phyloP scores from a whole-genome alignment of 2,888 invertebrate species.

The Ophioninae sp. region DNA sequence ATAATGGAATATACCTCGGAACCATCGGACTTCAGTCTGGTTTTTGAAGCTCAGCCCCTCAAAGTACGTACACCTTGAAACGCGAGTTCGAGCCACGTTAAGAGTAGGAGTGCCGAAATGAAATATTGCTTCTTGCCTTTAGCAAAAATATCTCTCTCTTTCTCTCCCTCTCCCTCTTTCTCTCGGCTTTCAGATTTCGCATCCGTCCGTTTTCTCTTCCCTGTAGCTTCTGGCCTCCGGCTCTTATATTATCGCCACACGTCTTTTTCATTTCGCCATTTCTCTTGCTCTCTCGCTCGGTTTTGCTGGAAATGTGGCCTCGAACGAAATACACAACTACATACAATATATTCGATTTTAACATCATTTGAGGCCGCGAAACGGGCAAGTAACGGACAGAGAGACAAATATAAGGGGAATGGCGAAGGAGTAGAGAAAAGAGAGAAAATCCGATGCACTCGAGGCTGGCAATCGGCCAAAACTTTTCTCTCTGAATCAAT shows the following conservation, averaged over 20 bases:
- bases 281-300: constrained; percentile 24
- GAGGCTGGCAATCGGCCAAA: constrained; percentile 65
- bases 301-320: constrained; percentile 61
- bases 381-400: neutral
- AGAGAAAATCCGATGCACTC: constrained; percentile 17
- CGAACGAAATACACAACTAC: constrained; percentile 39
- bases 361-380: constrained; percentile 28
- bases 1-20: constrained; percentile 47
- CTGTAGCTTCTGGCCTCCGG: constrained; percentile 22
- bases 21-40: constrained; percentile 37
- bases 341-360: constrained; percentile 18
- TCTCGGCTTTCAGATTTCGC: constrained; percentile 35
- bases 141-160: constrained; percentile 5
- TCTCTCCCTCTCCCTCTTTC: constrained; percentile 21
- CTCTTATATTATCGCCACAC: constrained; percentile 55
- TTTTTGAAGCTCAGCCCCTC: neutral
- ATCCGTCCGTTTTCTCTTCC: neutral
- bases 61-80: neutral
- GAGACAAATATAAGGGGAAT: neutral
- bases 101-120: constrained; percentile 61
- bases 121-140: constrained; percentile 65
- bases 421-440: neutral
- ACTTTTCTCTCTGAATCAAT: constrained; percentile 68
- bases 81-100: constrained; percentile 42
- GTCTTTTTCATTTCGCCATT: constrained; percentile 38